Evolutionary conservation across 2,797 vertebrate genomes (phyloP).

Genomic region (Alfaro cultratus): DNA sequence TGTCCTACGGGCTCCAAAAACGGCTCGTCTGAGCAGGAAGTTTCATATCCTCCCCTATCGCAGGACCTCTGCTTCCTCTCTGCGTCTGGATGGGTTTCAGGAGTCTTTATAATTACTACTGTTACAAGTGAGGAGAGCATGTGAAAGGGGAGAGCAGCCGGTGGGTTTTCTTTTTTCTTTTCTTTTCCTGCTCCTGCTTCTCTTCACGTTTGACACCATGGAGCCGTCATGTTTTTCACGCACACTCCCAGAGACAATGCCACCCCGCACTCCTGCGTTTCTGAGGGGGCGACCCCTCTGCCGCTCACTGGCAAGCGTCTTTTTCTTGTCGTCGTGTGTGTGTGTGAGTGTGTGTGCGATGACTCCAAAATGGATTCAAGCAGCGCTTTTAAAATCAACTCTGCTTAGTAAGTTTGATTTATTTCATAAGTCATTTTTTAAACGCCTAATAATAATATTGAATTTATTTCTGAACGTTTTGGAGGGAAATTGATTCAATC

Average conservation of each 20-base stretch:
- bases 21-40: conserved; percentile 86
- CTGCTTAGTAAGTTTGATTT: not conserved
- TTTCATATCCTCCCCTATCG: conserved; percentile 88
- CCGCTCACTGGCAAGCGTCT: conserved; percentile 67
- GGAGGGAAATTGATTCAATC: not conserved
- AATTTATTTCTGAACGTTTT: not conserved
- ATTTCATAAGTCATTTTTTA: not conserved
- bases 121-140: conserved; percentile 74
- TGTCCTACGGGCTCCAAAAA: conserved; percentile 84
- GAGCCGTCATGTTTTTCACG: conserved; percentile 67
- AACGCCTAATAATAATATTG: not conserved
- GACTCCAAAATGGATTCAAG: conserved; percentile 19
- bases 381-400: not conserved
- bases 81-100: conserved; percentile 78
- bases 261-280: conserved; percentile 64
- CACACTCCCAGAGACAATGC: conserved; percentile 65
- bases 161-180: conserved; percentile 34
- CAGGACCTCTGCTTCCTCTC: conserved; percentile 83
- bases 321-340: conserved; percentile 57
- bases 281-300: conserved; percentile 64
- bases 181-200: conserved; percentile 67
- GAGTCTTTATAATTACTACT: conserved; percentile 79
- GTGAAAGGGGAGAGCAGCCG: conserved; percentile 78
- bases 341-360: not conserved
- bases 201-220: conserved; percentile 73